phyloP scores from a whole-genome alignment of 2,113 vertebrate species.

The Dasypus novemcinctus region DNA sequence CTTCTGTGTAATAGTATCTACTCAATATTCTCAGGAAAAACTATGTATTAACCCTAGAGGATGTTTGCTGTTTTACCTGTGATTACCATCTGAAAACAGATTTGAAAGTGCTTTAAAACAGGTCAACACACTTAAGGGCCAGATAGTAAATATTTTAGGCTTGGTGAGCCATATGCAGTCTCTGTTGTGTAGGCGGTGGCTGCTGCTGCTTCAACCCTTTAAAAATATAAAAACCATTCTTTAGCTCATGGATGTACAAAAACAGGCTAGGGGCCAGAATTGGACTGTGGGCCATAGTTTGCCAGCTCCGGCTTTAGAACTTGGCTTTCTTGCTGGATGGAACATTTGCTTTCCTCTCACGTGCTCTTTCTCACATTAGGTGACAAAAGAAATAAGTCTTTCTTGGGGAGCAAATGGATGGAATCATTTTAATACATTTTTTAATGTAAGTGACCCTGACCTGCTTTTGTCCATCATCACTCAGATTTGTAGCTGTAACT shows the following conservation, averaged over 20 bases:
- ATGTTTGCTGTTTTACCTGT: neutral
- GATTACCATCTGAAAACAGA: neutral
- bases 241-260: neutral
- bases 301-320: neutral
- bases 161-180: too few relatives aligned
- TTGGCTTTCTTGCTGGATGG: neutral
- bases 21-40: neutral
- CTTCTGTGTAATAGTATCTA: neutral
- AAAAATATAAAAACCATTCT: conserved; percentile 33
- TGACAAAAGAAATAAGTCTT: conserved; percentile 8
- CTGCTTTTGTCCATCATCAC: neutral
- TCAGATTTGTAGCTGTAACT: neutral
- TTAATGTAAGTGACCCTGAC: neutral
- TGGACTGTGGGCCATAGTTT: neutral
- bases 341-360: neutral
- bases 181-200: neutral
- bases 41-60: neutral
- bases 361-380: neutral
- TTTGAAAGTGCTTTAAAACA: neutral
- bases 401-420: neutral
- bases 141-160: neutral
- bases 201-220: neutral
- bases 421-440: neutral
- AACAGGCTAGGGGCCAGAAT: neutral
- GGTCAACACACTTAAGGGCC: neutral